Percentiles rank a stretch among this genome's conserved stretches.
Conservation (phyloP, 2,888 invertebrate genomes). For the Nasonovia ribisnigri region DNA sequence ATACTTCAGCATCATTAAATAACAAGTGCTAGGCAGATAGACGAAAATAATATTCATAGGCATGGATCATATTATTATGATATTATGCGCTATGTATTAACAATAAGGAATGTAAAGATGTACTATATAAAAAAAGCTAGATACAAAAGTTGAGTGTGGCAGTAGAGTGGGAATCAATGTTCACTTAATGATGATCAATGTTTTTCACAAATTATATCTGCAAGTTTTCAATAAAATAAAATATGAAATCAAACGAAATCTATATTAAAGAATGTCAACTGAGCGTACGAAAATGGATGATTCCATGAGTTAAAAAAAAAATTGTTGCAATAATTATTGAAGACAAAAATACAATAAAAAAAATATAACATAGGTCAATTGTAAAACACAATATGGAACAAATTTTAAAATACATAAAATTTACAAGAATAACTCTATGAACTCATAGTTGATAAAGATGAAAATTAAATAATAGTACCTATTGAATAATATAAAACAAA, state of each 20-base stretch:
- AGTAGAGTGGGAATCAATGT: background rate
- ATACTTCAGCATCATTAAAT: constrained; percentile 15
- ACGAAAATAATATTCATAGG: background rate
- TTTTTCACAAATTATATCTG: background rate
- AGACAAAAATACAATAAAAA: background rate
- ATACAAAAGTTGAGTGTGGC: background rate
- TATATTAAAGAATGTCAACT: background rate
- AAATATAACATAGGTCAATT: background rate
- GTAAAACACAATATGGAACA: background rate
- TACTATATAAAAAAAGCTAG: background rate
- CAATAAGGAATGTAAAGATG: background rate
- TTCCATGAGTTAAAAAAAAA: background rate
- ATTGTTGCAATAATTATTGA: background rate
- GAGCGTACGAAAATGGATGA: background rate
- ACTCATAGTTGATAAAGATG: too few species aligned
- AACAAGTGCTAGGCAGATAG: background rate
- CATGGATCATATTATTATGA: background rate
- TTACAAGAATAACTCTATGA: background rate
- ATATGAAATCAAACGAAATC: background rate
- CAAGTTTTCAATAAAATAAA: background rate
- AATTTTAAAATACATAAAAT: background rate
- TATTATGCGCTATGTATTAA: background rate
- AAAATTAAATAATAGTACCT: background rate
- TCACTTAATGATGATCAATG: background rate
- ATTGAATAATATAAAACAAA: background rate